phyloP scores from a whole-genome alignment of 2,113 vertebrate genomes.

The Tragulus kanchil region DNA sequence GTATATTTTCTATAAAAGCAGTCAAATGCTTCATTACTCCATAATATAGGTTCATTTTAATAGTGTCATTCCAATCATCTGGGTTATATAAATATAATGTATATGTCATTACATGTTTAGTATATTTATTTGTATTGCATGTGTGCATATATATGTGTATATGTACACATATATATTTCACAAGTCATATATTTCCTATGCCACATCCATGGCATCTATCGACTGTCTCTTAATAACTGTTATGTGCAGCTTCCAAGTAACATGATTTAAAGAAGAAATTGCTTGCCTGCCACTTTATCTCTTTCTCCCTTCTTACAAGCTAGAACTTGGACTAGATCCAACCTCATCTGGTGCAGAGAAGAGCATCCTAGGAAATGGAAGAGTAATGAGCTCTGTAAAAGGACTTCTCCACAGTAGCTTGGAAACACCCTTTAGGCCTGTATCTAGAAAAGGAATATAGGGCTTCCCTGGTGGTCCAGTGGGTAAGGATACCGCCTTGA shows the following conservation, averaged over 20 bases:
- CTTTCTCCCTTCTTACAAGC: neutral
- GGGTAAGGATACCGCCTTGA: neutral
- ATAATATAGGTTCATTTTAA: neutral
- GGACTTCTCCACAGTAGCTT: neutral
- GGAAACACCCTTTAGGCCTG: neutral
- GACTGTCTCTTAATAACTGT: neutral
- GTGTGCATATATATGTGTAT: neutral
- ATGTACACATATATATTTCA: neutral
- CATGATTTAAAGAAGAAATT: constrained; percentile 16
- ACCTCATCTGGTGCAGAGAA: neutral
- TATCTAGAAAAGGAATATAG: neutral
- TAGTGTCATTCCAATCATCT: neutral
- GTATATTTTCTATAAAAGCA: neutral
- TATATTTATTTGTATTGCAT: neutral
- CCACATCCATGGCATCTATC: neutral
- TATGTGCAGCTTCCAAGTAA: constrained; percentile 10
- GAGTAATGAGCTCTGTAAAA: neutral
- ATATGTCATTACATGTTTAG: neutral
- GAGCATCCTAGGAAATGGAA: neutral
- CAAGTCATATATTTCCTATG: neutral
- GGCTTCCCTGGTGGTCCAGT: neutral
- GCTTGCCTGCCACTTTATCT: neutral
- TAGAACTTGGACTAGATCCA: neutral
- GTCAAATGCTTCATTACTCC: neutral
- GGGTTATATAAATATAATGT: neutral